Base-by-base conservation (phyloP, 2,888 invertebrate species). In the Lycia hirtaria region DNA sequence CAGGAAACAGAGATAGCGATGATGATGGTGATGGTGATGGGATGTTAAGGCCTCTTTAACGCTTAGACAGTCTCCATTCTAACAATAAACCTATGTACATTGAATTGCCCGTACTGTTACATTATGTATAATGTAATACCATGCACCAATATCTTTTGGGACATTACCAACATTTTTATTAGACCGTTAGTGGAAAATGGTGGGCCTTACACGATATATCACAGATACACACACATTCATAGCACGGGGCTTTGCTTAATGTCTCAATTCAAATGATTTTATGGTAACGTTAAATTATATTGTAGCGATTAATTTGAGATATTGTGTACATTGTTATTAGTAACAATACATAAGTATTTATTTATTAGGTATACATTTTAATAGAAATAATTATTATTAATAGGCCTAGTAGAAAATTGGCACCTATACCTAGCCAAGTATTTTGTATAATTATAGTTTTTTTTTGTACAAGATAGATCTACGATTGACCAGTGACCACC, bases 151-250 rank as follows among this genome's bases (percentile, higher is more conserved):
- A 60, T 57, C 53, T 60, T 52, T 54, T 57, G 60, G 53, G 54
- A 53, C 60, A 58, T 60, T 54, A 51, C 52, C 47, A 56, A 51
- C 62, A 48, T 53, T 62, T 67, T 65, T 67, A 65, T 65, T 63
- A 57, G 52, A 47, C 59, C 43, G 62, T 65, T 67, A 56, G 47
- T 49, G 41, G 44, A 43, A 41, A 41, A 53, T 60, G 49, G 59
- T 22, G 50, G 60, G 28, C 32, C 47, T 51, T 44, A 9, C 20
- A 14, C 22, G 7, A 59, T 59, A 59, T 50, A 45, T 55, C 38
- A 51, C 40, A 7, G 9, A 40, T 47, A 57, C 43, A 3, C 30
- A 40, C 50, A 43, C 38, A 38, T 28, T 45, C 33, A 49, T 44
- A 20, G 26, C 19, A 28, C 24, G 32, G 48, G 19, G 7, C 17